Conservation (phyloP, 2,888 invertebrate species). For the Nomada fucata region DNA sequence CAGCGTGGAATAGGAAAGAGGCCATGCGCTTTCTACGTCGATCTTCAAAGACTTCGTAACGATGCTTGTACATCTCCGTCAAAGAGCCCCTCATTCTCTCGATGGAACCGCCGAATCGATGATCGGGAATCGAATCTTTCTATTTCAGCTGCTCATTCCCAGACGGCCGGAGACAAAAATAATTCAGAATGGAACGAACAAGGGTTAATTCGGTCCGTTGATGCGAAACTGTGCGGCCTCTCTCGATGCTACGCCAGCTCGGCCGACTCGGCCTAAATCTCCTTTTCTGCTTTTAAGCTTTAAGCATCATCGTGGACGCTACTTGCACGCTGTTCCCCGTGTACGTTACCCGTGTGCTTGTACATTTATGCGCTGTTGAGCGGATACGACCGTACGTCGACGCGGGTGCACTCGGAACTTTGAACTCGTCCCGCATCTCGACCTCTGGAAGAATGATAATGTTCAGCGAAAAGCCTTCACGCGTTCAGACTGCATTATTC, state of each 20-base stretch:
- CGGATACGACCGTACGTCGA: conserved; percentile 21
- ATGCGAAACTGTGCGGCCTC: conserved; percentile 11
- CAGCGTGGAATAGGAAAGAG: conserved; percentile 34
- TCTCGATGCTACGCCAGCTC: conserved; percentile 10
- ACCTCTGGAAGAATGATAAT: conserved; percentile 22
- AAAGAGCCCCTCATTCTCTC: neutral
- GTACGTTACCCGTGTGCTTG: conserved; percentile 33
- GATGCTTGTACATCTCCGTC: neutral
- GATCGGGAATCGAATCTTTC: neutral
- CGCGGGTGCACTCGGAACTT: conserved; percentile 25
- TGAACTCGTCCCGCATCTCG: conserved; percentile 20
- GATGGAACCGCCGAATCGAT: neutral
- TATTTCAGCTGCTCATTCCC: neutral
- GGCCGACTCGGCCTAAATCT: conserved; percentile 53
- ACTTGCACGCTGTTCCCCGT: conserved; percentile 43
- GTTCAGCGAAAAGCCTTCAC: conserved; percentile 13
- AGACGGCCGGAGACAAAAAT: neutral
- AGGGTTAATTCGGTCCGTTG: neutral
- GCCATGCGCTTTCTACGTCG: conserved; percentile 2
- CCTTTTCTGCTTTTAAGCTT: conserved; percentile 52
- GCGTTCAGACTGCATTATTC: conserved; percentile 20
- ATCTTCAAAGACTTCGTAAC: neutral
- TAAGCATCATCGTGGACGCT: conserved; percentile 54
- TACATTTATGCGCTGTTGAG: conserved; percentile 48
- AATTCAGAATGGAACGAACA: neutral